Evolutionary conservation across 2,113 vertebrate genomes (phyloP).

Genomic region (Heteronetta atricapilla): DNA sequence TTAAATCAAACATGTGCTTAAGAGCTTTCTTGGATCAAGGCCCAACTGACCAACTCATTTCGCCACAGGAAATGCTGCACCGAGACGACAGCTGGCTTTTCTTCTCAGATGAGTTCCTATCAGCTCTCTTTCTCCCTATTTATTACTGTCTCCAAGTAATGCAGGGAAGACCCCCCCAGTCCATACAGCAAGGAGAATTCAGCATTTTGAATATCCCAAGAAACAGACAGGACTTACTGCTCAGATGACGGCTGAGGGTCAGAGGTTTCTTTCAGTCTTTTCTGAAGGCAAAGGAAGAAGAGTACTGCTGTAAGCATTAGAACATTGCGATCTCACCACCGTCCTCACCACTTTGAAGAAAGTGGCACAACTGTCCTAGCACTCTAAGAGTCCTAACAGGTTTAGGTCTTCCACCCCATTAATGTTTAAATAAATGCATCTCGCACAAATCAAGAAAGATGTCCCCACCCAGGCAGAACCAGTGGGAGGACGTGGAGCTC

Average conservation of each 20-base stretch:
- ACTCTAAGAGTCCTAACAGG: neutral
- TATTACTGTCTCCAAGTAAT: neutral
- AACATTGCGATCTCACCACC: neutral
- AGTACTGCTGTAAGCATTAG: neutral
- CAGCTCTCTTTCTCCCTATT: neutral
- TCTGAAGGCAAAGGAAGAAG: conserved; percentile 28
- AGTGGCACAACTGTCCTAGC: neutral
- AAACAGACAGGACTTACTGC: conserved; percentile 43
- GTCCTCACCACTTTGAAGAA: neutral
- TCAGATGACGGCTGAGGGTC: neutral
- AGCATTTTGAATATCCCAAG: neutral
- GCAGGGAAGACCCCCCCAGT: neutral
- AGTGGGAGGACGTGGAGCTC: neutral
- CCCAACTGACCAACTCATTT: neutral
- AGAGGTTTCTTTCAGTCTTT: neutral
- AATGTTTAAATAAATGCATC: neutral
- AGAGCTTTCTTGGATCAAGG: conserved; percentile 46
- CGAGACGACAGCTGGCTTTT: conserved; percentile 2
- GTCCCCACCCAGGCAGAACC: neutral
- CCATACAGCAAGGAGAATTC: neutral
- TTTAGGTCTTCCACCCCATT: neutral
- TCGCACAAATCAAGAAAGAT: neutral
- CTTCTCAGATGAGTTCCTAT: neutral
- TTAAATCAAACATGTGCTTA: conserved; percentile 22
- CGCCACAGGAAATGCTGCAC: fast-evolving